Conservation (phyloP, 2,797 vertebrate genomes). For the Propithecus perrieri region DNA sequence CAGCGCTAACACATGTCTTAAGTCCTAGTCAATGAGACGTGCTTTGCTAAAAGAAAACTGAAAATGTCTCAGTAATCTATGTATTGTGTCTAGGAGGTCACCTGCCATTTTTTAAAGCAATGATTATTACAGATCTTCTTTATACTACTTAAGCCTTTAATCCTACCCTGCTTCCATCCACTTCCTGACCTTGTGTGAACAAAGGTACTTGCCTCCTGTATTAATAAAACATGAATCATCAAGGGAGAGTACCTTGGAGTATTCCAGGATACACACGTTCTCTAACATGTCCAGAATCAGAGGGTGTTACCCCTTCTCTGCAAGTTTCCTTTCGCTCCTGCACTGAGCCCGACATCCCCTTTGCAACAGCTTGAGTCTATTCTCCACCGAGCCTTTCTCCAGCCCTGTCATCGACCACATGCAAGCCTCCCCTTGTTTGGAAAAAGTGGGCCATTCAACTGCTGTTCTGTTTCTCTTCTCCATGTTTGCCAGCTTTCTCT, state of each 20-base stretch:
- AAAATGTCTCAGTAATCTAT: conserved; percentile 10
- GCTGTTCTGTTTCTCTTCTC: background rate
- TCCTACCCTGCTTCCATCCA: background rate
- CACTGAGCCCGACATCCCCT: background rate
- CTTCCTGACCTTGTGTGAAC: background rate
- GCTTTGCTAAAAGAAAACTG: conserved; percentile 23
- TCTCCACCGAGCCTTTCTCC: background rate
- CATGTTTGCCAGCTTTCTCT: background rate
- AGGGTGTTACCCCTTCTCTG: background rate
- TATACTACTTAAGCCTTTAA: conserved; percentile 7
- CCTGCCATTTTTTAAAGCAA: background rate
- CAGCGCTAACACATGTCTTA: background rate
- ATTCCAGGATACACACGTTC: background rate
- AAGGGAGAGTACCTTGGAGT: background rate
- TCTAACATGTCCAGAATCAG: background rate
- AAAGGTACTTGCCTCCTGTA: background rate
- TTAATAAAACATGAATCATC: background rate
- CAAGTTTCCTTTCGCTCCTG: background rate
- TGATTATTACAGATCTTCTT: conserved; percentile 27
- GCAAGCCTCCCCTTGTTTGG: background rate
- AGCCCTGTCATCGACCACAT: background rate
- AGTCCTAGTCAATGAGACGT: background rate
- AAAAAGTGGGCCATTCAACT: background rate
- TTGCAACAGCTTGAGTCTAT: background rate
- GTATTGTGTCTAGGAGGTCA: background rate